A percentile compares a stretch with the other conserved stretches of the same genome.
These are phyloP conservation scores for Passer domesticus DNA, from an alignment of 2,113 vertebrate species.

Conservation along the genomic window DNA sequence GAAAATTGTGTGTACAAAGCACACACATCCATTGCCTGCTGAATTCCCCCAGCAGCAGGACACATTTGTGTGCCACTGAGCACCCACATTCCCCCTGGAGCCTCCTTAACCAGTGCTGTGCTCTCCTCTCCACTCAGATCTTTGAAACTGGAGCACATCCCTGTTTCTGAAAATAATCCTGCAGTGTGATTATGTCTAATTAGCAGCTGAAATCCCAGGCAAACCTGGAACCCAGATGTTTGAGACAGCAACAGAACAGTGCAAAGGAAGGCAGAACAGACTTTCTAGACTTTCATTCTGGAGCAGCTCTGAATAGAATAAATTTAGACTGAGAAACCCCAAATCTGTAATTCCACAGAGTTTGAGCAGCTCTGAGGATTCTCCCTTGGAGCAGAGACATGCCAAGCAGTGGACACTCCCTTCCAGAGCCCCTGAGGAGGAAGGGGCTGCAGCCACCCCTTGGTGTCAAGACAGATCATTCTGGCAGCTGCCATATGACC, in stretches of 20 bases:
- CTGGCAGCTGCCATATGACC: neutral
- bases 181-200: neutral
- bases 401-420: neutral
- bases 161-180: neutral
- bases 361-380: neutral
- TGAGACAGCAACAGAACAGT: neutral
- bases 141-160: neutral
- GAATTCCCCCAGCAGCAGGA: rapidly evolving
- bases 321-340: neutral
- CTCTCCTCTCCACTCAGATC: neutral
- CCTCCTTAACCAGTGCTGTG: neutral
- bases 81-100: neutral
- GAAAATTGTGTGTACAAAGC: neutral
- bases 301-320: neutral
- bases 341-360: neutral
- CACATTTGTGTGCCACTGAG: neutral
- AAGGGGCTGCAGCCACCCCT: neutral
- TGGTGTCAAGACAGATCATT: neutral
- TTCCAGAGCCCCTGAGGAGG: neutral
- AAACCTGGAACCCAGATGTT: conserved; percentile 29
- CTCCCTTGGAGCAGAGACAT: neutral
- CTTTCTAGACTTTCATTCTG: neutral
- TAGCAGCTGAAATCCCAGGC: conserved; percentile 1
- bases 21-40: neutral
- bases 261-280: neutral